Percentiles rank a stretch among this genome's conserved stretches.
Evolutionary conservation across 2,888 invertebrate genomes (phyloP).

Genomic region (Himalopsyche anomala): DNA sequence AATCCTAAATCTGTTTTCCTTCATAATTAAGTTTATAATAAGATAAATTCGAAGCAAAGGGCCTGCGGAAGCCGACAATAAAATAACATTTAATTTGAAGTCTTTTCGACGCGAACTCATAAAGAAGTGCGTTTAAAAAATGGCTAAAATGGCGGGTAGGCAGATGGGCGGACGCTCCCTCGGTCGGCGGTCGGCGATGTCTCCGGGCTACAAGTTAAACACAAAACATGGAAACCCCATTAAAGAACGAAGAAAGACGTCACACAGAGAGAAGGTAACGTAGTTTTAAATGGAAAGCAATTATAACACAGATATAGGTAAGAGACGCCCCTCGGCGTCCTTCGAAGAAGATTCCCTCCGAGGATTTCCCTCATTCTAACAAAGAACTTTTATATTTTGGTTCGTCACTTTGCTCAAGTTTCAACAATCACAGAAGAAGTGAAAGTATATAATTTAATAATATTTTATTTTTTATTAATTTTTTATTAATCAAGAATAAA

Average conservation of each 20-base stretch:
- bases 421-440: too few relatives aligned
- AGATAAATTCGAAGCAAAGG: not conserved
- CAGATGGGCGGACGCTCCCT: too few relatives aligned
- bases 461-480: too few relatives aligned
- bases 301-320: constrained; percentile 41
- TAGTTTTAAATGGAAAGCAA: constrained; percentile 47
- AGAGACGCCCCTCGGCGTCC: not conserved
- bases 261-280: constrained; percentile 31
- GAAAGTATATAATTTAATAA: too few relatives aligned
- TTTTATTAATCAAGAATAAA: too few relatives aligned
- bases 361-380: too few relatives aligned
- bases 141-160: not conserved
- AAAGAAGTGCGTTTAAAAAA: constrained; percentile 8
- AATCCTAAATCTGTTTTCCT: constrained; percentile 1
- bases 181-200: constrained; percentile 21
- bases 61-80: not conserved
- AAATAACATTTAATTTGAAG: constrained; percentile 28
- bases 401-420: too few relatives aligned
- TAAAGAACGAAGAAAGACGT: constrained; percentile 36
- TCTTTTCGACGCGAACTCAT: not conserved
- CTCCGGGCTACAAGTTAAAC: constrained; percentile 53
- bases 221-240: constrained; percentile 55
- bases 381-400: too few relatives aligned
- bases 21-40: constrained; percentile 16
- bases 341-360: too few relatives aligned